These are phyloP conservation scores for Bombus confusus DNA, from an alignment of 1,140 invertebrate species.

Conservation along the genomic window DNA sequence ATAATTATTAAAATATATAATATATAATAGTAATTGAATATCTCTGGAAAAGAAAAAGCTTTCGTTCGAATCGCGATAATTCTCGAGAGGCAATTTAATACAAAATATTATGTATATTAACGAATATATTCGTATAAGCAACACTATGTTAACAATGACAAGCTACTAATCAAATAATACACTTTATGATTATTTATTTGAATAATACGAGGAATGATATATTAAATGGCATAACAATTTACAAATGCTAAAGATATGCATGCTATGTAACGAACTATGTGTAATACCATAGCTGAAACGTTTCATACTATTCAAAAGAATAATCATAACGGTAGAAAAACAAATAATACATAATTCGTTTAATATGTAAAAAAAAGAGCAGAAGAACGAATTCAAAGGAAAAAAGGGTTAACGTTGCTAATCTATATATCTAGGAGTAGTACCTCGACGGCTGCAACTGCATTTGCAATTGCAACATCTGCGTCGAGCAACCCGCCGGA, in stretches of 20 bases:
- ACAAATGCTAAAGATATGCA: neutral
- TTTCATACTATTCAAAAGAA: neutral
- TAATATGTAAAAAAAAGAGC: neutral
- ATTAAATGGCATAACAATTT: neutral
- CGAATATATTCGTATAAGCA: neutral
- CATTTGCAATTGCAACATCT: conserved; percentile 96
- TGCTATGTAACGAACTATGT: neutral
- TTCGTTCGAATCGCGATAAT: neutral
- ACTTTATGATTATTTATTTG: neutral
- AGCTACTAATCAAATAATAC: too few relatives aligned
- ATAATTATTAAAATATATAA: too few relatives aligned
- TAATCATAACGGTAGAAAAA: neutral
- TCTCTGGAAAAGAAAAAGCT: neutral
- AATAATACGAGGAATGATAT: neutral
- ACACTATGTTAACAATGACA: neutral
- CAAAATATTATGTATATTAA: neutral
- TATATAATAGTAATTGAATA: too few relatives aligned
- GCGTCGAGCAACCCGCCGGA: conserved; percentile 92
- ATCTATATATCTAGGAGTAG: conserved; percentile 87
- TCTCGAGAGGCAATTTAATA: neutral
- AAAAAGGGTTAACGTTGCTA: neutral
- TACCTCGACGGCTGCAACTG: conserved; percentile 93
- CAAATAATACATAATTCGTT: neutral
- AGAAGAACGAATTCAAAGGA: neutral
- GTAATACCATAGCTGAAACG: neutral